These are phyloP conservation scores for Melieria omissa DNA, from an alignment of 2,888 invertebrate genomes.

Conservation along the genomic window DNA sequence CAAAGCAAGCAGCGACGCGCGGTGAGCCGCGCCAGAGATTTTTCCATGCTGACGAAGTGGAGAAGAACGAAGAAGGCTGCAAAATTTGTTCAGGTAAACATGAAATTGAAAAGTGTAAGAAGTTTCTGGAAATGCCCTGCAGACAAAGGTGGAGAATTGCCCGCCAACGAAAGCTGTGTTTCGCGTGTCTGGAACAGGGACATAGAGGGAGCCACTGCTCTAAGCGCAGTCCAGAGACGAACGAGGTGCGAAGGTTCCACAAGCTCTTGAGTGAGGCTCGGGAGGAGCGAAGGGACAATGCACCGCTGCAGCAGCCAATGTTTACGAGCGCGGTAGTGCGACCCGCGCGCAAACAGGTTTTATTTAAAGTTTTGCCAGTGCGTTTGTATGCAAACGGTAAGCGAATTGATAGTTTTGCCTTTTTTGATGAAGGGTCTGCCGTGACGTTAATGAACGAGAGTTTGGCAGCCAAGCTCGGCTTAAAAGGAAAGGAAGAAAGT, in stretches of 20 bases:
- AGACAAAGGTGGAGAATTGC: constrained; percentile 25
- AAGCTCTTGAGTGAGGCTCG: constrained; percentile 26
- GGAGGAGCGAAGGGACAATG: constrained; percentile 30
- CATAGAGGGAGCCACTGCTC: constrained; percentile 25
- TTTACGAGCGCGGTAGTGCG: constrained; percentile 14
- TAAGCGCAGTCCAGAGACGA: background rate
- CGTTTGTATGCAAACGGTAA: constrained; percentile 2
- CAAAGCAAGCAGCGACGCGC: background rate
- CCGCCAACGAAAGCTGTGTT: constrained; percentile 23
- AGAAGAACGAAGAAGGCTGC: background rate
- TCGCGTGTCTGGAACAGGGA: constrained; percentile 21
- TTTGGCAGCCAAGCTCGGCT: background rate
- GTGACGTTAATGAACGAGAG: background rate
- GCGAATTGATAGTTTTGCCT: background rate
- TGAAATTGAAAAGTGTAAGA: background rate
- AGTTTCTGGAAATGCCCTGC: constrained; percentile 8
- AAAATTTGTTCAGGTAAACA: background rate
- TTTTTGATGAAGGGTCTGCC: constrained; percentile 12
- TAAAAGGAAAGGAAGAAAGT: background rate
- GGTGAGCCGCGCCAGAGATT: constrained; percentile 14
- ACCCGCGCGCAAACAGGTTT: constrained; percentile 9
- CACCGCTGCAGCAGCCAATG: constrained; percentile 26
- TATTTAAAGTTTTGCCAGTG: background rate
- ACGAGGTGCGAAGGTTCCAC: constrained; percentile 33
- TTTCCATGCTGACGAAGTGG: constrained; percentile 10